Evolutionary conservation across 2,888 invertebrate species (phyloP).

Genomic region (Mesoligia furuncula): DNA sequence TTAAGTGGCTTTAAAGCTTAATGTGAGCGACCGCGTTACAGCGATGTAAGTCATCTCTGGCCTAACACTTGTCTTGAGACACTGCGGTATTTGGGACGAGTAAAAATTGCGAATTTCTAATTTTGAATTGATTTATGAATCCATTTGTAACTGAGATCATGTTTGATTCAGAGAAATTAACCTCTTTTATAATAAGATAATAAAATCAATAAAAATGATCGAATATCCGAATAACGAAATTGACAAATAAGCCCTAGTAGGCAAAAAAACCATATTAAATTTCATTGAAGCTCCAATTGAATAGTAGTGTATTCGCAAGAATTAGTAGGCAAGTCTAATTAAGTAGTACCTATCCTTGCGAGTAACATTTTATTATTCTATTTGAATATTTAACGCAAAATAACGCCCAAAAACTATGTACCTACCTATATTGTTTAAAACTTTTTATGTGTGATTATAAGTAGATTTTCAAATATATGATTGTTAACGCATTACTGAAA

Average conservation of each 20-base stretch:
- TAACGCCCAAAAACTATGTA: not conserved
- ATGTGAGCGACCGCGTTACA: not conserved
- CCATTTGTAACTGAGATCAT: not conserved
- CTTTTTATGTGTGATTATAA: not conserved
- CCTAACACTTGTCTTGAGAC: not conserved
- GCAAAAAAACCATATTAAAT: not conserved
- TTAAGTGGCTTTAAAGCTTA: not conserved
- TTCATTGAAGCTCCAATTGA: not conserved
- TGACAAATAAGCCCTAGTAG: not conserved
- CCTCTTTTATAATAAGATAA: no score
- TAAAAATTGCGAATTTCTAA: not conserved
- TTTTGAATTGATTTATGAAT: not conserved
- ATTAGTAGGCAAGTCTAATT: no score
- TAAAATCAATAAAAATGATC: not conserved
- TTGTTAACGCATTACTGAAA: constrained; percentile 13
- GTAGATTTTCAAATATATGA: constrained; percentile 6
- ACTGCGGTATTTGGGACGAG: not conserved
- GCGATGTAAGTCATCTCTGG: not conserved
- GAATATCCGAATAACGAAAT: not conserved
- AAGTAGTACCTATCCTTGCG: not conserved
- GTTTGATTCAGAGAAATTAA: not conserved
- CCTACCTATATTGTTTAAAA: not conserved
- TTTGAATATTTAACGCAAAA: constrained; percentile 6
- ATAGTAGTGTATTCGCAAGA: not conserved
- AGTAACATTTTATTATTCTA: not conserved